Evolutionary conservation across 2,113 vertebrate species (phyloP), one percentile per base, ranked within the genome.

Genomic region (Holacanthus passer): DNA sequence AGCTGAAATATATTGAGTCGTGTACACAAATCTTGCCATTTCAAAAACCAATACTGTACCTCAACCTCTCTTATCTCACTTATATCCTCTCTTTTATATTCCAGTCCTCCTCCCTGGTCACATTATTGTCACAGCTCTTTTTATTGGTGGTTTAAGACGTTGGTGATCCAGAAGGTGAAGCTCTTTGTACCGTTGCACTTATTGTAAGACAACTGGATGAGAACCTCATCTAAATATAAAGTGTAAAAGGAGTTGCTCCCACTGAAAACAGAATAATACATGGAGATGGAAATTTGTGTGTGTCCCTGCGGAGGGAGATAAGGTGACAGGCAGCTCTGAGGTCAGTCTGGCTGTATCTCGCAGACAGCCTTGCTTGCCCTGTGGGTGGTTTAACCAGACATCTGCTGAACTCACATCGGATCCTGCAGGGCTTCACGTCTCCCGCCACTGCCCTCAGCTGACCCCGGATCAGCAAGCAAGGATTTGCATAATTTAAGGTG

Each of bases 311-410:
- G 52, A 64, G 50, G 32, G 62, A 84, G 89, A 93, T 90, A 90
- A 92, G 85, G 79, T 84, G 88, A 90, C 89, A 80, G 87, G 63
- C 82, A 78, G 82, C 82, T 84, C 77, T 76, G 82, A 88, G 91
- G 89, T 91, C 90, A 89, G 66, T 73, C 29, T 58, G 65, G 75
- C 73, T 31, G 9, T 87, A 92, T 88, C 87, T 88, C 10, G 47
- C 82, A 89, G 91, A 85, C 90, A 83, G 74, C 58, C 73, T 71
- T 37, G 64, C 70, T 84, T 77, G 75, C 83, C 88, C 88, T 77
- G 81, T 84, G 86, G 89, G 82, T 78, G 77, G 56, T 89, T 86
- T 74, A 81, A 83, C 70, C 77, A 90, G 90, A 88, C 80, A 89
- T 90, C 73, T 84, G 71, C 76, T 90, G 82, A 88, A 89, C 79